Base-by-base conservation (phyloP, 2,888 invertebrate genomes). In the Microctonus hyperodae region DNA sequence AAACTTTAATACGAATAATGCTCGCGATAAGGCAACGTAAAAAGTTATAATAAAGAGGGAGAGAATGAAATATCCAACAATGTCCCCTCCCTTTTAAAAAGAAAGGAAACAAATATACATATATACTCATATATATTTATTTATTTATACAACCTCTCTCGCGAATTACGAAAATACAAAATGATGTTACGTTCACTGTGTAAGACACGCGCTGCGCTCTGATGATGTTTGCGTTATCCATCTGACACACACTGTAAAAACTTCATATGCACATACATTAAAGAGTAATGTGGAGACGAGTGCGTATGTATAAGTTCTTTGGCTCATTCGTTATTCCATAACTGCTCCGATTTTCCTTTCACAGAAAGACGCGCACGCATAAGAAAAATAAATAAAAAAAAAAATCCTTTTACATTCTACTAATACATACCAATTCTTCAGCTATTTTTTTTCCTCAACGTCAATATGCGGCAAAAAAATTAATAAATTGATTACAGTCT, bases 101-200 rank as follows among this genome's bases (percentile, higher is more conserved):
- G 35, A 60, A 67, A 57, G 35, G 61, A 66, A 62, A 56, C 56
- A 50, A 55, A 62, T 50, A 50, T 51, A 65, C 65, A 67, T n/a
- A n/a, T n/a, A n/a, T n/a, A n/a, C n/a, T n/a, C n/a, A n/a, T n/a
- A n/a, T n/a, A n/a, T n/a, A n/a, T n/a, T n/a, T n/a, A 23, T 51
- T 9, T 65, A 62, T 44, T 9, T 44, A 16, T n/a, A 44, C 3
- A 44, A 44, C 16, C 44, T 44, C 40, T 44, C 40, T 66, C 23
- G 28, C 37, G 56, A 61, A 61, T 66, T 66, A 66, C 66, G 66
- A 66, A 66, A 66, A 65, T 65, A 65, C 53, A 37, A 65, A 66
- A 66, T 66, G 44, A 66, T 56, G 66, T 66, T 66, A 66, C 56
- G 51, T 61, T 66, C 55, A 60, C 64, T 31, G 48, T 31, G 65